These are phyloP conservation scores for Drosophila hamatofila DNA, from an alignment of 2,888 invertebrate genomes.

Conservation along the genomic window DNA sequence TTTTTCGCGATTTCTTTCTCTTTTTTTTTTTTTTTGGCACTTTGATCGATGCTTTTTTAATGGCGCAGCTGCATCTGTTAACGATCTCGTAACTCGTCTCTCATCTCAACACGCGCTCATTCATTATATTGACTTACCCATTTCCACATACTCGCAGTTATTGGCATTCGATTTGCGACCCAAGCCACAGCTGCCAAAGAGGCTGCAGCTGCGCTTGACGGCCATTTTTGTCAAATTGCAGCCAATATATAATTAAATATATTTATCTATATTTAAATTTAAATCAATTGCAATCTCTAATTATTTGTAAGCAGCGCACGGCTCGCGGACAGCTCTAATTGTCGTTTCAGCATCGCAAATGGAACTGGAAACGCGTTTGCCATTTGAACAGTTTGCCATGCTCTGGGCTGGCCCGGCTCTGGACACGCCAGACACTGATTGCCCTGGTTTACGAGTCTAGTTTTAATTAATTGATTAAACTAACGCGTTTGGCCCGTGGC, in stretches of 20 bases:
- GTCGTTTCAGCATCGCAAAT: slow-evolving; percentile 75
- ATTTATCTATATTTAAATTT: background rate
- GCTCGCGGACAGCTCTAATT: slow-evolving; percentile 64
- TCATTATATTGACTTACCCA: slow-evolving; percentile 63
- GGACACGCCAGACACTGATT: slow-evolving; percentile 26
- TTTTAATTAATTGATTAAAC: slow-evolving; percentile 79
- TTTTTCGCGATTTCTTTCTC: slow-evolving; percentile 1
- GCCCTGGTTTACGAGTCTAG: slow-evolving; percentile 50
- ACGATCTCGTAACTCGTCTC: slow-evolving; percentile 18
- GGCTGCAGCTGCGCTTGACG: slow-evolving; percentile 47
- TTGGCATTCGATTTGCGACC: slow-evolving; percentile 29
- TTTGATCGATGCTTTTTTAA: slow-evolving; percentile 77
- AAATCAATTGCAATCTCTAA: slow-evolving; percentile 27
- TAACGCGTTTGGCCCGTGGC: slow-evolving; percentile 36
- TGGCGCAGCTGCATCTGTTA: slow-evolving; percentile 62
- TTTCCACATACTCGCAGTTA: slow-evolving; percentile 68
- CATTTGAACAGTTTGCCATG: slow-evolving; percentile 9
- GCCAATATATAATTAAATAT: background rate
- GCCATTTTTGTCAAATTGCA: slow-evolving; percentile 45
- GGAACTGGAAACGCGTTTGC: slow-evolving; percentile 59
- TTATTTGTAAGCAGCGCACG: slow-evolving; percentile 32
- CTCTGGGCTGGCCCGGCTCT: slow-evolving; percentile 3
- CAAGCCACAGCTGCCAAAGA: slow-evolving; percentile 62
- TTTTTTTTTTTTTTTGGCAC: slow-evolving; percentile 10
- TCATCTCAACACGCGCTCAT: background rate